A percentile compares a stretch with the other conserved stretches of the same genome.
Evolutionary conservation across 2,113 vertebrate species (phyloP).

Genomic region (Platysternon megacephalum): DNA sequence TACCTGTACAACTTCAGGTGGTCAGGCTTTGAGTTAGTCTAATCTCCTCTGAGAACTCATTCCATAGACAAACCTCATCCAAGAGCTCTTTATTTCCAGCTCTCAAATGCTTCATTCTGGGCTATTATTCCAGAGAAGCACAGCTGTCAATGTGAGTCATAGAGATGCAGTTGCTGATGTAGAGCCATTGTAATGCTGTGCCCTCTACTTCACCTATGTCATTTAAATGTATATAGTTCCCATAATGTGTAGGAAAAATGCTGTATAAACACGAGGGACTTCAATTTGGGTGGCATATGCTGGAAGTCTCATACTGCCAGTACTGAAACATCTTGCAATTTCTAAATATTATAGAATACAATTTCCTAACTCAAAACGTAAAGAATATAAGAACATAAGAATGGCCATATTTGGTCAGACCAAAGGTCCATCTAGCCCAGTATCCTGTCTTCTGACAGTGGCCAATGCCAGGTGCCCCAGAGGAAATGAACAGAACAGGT

Average conservation of each 20-base stretch:
- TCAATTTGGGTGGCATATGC: neutral
- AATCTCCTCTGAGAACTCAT: neutral
- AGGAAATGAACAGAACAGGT: too few species aligned
- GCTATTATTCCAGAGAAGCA: neutral
- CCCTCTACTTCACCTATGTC: conserved; percentile 54
- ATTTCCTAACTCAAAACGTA: neutral
- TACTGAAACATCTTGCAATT: neutral
- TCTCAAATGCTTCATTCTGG: neutral
- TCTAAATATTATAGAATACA: neutral
- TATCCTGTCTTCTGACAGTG: too few species aligned
- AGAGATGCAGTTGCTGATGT: neutral
- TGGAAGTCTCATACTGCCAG: neutral
- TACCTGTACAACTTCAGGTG: neutral
- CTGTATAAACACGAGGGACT: neutral
- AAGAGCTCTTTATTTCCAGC: too few species aligned
- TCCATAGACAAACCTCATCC: neutral
- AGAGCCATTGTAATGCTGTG: conserved; percentile 4
- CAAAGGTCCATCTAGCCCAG: too few species aligned
- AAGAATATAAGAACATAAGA: too few species aligned
- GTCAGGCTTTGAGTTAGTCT: neutral
- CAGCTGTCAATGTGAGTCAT: neutral
- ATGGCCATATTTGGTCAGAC: too few species aligned
- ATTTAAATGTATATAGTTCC: neutral
- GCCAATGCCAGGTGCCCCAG: too few species aligned
- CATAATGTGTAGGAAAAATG: neutral